A percentile compares a stretch with the other conserved stretches of the same genome.
These are phyloP conservation scores for Crematogaster levior DNA, from an alignment of 2,888 invertebrate species.

Conservation along the genomic window DNA sequence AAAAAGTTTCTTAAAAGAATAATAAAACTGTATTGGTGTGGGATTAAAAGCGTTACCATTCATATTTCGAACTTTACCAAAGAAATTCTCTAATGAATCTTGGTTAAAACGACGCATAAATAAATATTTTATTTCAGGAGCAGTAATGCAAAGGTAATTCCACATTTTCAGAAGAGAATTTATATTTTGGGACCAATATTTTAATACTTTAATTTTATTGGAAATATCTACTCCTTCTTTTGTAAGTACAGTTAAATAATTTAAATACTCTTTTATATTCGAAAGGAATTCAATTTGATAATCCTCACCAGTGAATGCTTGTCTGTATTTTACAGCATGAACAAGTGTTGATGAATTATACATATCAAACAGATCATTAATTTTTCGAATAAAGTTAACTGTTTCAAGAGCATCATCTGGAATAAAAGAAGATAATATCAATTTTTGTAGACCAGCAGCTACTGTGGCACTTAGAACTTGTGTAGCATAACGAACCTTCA, in stretches of 20 bases:
- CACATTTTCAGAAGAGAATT: constrained; percentile 1
- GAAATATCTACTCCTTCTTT: not conserved
- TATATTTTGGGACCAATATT: not conserved
- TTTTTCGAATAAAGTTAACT: not conserved
- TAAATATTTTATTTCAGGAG: not conserved
- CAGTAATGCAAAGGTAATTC: not conserved
- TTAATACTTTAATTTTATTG: too few relatives aligned
- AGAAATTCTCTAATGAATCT: constrained; percentile 12
- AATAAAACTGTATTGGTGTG: not conserved
- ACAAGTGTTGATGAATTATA: not conserved
- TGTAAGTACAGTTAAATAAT: not conserved
- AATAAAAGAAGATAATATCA: not conserved
- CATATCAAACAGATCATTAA: constrained; percentile 1
- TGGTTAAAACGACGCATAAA: not conserved
- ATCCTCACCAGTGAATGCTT: not conserved
- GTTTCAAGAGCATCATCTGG: too few relatives aligned
- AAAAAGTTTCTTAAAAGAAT: constrained; percentile 8
- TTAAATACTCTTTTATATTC: not conserved
- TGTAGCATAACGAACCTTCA: not conserved
- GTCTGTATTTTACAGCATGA: not conserved
- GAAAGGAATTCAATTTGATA: not conserved
- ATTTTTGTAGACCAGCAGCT: not conserved
- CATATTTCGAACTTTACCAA: not conserved
- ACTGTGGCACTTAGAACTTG: not conserved
- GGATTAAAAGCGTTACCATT: constrained; percentile 9